Evolutionary conservation across 2,113 vertebrate genomes (phyloP), one percentile per base, ranked within the genome.

Genomic region (Protomyctophum bolini): DNA sequence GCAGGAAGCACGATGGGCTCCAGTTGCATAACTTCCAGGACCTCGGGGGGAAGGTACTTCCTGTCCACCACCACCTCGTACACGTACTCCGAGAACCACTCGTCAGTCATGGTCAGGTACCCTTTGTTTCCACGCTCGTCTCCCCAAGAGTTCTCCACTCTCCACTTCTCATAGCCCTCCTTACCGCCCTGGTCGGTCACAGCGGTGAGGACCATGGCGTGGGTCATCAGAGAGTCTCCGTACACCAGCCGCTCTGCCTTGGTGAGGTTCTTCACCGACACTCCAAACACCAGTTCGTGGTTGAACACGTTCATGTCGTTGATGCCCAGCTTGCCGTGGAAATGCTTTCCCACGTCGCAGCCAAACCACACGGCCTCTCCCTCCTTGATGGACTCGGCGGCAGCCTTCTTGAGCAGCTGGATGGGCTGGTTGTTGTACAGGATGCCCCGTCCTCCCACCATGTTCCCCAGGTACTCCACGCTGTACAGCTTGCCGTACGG

Each of bases 351-450:
- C 55, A 99, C 95, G 8, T 99, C 98, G 28, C 96, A 99, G 62
- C 98, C 98, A 73, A 99, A 99, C 98, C 98, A 99, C 73, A 99
- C 98, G 1, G 98, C 97, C 98, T 99, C 97, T 73, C 97, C 98
- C 0, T 95, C 94, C 83, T 97, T 98, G 85, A 99, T 99, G 46
- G 97, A 98, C 0, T 93, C 90, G 1, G 97, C 98, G 5, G 94
- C 96, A 61, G 96, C 84, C 76, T 94, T 95, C 84, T 99, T 98
- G 51, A 99, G 86, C 56, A 97, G 78, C 45, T 98, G 94, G 73
- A 98, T 89, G 10, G 96, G 91, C 86, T 99, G 98, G 88, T 99
- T 99, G 89, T 98, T 98, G 83, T 99, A 99, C 7, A 94, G 90
- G 0, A 95, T 98, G 81, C 77, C 95, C 70, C 92, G 92, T 10